A percentile compares a stretch with the other conserved stretches of the same genome.
phyloP scores from a whole-genome alignment of 1,140 invertebrate genomes.

The Varroa destructor region DNA sequence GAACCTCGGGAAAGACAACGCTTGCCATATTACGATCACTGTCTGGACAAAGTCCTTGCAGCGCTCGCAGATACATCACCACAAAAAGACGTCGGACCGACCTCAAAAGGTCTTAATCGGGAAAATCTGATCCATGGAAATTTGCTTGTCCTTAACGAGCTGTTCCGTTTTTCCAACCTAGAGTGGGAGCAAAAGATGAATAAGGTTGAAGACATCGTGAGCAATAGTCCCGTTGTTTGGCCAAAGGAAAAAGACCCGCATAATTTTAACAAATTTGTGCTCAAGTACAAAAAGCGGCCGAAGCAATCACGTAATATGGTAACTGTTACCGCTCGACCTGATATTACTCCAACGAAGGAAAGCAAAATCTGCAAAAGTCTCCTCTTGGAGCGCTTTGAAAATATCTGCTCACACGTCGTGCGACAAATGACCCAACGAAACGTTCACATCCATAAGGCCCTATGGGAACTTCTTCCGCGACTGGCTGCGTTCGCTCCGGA shows the following conservation, averaged over 20 bases:
- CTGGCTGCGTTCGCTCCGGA: conserved; percentile 79
- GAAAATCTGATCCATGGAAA: conserved; percentile 88
- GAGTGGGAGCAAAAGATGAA: conserved; percentile 53
- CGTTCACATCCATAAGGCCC: conserved; percentile 66
- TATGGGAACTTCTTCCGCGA: conserved; percentile 76
- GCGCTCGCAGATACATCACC: conserved; percentile 61
- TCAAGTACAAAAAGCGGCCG: conserved; percentile 10
- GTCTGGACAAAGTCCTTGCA: conserved; percentile 73
- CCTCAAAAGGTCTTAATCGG: conserved; percentile 54
- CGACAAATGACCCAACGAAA: conserved; percentile 58
- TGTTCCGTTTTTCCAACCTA: conserved; percentile 78
- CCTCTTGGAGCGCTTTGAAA: conserved; percentile 66
- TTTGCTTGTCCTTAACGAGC: conserved; percentile 81
- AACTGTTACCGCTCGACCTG: not conserved
- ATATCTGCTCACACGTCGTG: conserved; percentile 53
- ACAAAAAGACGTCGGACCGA: conserved; percentile 46
- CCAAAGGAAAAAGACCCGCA: conserved; percentile 6
- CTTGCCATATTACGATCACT: conserved; percentile 8
- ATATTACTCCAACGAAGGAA: conserved; percentile 48
- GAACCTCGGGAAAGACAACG: not conserved
- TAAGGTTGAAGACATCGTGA: conserved; percentile 2
- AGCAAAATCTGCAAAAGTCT: conserved; percentile 71
- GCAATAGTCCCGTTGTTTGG: conserved; percentile 24
- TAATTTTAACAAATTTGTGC: not conserved
- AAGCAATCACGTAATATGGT: conserved; percentile 1